These are phyloP conservation scores for Ichneumon xanthorius DNA, from an alignment of 2,888 invertebrate genomes.

Conservation along the genomic window DNA sequence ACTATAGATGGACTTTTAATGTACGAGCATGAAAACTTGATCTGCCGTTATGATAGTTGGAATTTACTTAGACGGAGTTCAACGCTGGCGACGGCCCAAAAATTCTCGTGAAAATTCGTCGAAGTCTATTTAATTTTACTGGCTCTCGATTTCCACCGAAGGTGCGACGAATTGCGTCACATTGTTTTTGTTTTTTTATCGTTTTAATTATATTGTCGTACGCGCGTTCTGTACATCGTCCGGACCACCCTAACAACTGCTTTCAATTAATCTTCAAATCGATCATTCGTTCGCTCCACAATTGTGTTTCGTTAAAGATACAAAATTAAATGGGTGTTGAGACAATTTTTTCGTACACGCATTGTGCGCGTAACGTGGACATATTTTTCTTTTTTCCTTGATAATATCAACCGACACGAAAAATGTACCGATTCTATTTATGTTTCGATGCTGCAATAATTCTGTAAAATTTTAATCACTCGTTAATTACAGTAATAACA, in stretches of 20 bases:
- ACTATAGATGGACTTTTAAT: constrained; percentile 10
- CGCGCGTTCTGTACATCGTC: not conserved
- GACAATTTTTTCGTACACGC: not conserved
- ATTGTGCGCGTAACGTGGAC: not conserved
- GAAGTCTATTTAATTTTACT: constrained; percentile 50
- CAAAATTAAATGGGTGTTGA: not conserved
- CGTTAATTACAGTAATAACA: constrained; percentile 56
- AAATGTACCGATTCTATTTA: constrained; percentile 43
- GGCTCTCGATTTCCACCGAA: constrained; percentile 21
- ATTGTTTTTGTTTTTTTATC: constrained; percentile 30
- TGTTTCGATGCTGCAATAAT: constrained; percentile 53
- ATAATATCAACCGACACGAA: constrained; percentile 15
- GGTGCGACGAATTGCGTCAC: constrained; percentile 7
- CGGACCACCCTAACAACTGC: not conserved
- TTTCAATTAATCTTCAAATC: not conserved
- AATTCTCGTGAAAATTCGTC: constrained; percentile 31
- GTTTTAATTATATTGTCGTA: constrained; percentile 35
- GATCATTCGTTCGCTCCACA: not conserved
- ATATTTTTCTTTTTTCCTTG: not conserved
- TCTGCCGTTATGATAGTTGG: constrained; percentile 10
- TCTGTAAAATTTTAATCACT: constrained; percentile 33
- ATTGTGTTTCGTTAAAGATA: not conserved
- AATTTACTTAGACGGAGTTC: constrained; percentile 12
- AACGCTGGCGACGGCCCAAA: constrained; percentile 36
- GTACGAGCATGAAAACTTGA: constrained; percentile 10